These are phyloP conservation scores for Catocala fraxini DNA, from an alignment of 2,888 invertebrate species.

Conservation along the genomic window DNA sequence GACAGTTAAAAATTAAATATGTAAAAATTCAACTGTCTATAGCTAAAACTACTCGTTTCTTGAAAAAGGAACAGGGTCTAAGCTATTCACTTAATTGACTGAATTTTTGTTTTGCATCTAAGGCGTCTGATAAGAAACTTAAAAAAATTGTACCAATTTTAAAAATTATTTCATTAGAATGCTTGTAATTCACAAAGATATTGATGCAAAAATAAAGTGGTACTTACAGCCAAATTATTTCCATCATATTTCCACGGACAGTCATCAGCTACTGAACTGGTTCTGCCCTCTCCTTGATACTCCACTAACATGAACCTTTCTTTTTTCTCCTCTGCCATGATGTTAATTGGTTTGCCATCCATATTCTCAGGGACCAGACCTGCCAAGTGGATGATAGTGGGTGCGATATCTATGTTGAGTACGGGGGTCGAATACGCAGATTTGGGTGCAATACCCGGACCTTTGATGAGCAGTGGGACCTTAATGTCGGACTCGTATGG, in stretches of 20 bases:
- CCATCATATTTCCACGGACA: conserved; percentile 90
- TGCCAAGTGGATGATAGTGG: conserved; percentile 93
- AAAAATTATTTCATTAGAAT: no score
- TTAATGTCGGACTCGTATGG: conserved; percentile 96
- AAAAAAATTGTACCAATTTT: no score
- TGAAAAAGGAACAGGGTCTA: no score
- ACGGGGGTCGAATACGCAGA: conserved; percentile 86
- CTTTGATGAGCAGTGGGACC: conserved; percentile 93
- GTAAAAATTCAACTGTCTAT: no score
- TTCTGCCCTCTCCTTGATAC: conserved; percentile 93
- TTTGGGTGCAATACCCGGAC: conserved; percentile 89
- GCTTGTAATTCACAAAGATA: no score
- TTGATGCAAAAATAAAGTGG: background rate
- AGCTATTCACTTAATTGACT: no score
- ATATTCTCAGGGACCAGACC: conserved; percentile 81
- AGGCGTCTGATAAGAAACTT: no score
- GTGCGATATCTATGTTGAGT: conserved; percentile 93
- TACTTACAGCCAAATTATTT: conserved; percentile 88
- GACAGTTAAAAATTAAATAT: no score
- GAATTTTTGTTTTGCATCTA: no score
- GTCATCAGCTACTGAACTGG: conserved; percentile 81
- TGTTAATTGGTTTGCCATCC: conserved; percentile 87
- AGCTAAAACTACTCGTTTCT: no score
- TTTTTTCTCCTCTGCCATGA: conserved; percentile 18
- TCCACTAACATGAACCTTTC: conserved; percentile 91